Conservation (phyloP, 2,113 vertebrate genomes). For the Plecotus auritus region DNA sequence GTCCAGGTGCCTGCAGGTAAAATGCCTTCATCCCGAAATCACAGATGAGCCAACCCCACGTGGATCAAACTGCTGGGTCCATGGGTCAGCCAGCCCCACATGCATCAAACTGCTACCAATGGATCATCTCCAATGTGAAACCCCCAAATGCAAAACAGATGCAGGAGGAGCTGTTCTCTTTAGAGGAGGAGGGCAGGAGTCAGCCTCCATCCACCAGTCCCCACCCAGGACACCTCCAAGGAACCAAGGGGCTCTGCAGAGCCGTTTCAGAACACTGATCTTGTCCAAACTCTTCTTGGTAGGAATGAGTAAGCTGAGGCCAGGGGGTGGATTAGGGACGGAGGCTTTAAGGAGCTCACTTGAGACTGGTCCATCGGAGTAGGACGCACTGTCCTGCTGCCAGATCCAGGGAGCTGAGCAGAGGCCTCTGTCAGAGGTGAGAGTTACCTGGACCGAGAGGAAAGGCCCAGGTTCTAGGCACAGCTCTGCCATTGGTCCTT, state of each 20-base stretch:
- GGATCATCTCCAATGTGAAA: not conserved
- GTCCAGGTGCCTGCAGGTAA: not conserved
- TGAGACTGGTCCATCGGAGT: not conserved
- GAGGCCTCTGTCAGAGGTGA: not conserved
- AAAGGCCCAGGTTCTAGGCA: not conserved
- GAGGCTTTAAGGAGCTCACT: not conserved
- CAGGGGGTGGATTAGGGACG: not conserved
- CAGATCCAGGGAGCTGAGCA: not conserved
- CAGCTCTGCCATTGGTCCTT: not conserved
- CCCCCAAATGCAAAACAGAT: not conserved
- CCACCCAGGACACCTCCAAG: not conserved
- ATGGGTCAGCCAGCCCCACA: fast-evolving
- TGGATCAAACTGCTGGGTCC: no score
- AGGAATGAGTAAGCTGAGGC: not conserved
- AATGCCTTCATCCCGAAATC: not conserved
- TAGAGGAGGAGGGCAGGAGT: not conserved
- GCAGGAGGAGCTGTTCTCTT: not conserved
- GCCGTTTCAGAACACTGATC: no score
- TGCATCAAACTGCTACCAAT: not conserved
- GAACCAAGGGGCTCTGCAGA: not conserved
- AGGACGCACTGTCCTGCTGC: not conserved
- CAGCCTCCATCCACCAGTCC: not conserved
- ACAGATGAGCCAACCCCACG: no score
- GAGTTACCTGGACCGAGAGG: not conserved
- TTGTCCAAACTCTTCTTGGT: not conserved